Evolutionary conservation across 2,113 vertebrate species (phyloP).

Genomic region (Pan paniscus): DNA sequence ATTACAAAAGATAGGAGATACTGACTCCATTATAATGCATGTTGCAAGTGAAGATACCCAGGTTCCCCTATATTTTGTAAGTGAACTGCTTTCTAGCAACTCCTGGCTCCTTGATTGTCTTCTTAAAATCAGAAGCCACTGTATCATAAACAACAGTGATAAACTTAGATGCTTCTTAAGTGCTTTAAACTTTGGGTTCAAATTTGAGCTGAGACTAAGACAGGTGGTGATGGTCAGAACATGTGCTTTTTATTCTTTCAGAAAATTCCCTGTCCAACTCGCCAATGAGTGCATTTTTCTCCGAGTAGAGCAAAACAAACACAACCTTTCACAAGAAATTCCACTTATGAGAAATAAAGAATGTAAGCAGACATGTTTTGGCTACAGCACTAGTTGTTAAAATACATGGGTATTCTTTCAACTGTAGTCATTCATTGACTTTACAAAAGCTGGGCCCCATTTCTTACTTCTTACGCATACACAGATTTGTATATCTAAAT

Average conservation of each 20-base stretch:
- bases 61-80: background rate
- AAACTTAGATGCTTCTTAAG: conserved; percentile 66
- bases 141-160: background rate
- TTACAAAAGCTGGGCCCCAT: conserved; percentile 62
- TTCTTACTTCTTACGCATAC: conserved; percentile 17
- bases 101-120: background rate
- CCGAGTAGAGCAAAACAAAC: conserved; percentile 79
- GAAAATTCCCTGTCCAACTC: conserved; percentile 40
- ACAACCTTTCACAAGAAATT: conserved; percentile 81
- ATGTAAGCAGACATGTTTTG: conserved; percentile 81
- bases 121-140: conserved; percentile 16
- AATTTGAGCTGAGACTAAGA: conserved; percentile 69
- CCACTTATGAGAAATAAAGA: conserved; percentile 82
- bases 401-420: conserved; percentile 75
- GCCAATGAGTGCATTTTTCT: conserved; percentile 47
- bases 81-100: background rate
- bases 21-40: background rate
- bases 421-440: conserved; percentile 49
- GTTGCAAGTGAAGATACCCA: conserved; percentile 48
- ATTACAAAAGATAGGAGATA: background rate
- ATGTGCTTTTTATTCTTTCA: conserved; percentile 59
- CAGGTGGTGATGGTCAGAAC: conserved; percentile 56
- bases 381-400: conserved; percentile 76
- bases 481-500: conserved; percentile 53
- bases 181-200: conserved; percentile 67